Base-by-base conservation (phyloP, 2,797 vertebrate species). In the Macroramphosus scolopax region DNA sequence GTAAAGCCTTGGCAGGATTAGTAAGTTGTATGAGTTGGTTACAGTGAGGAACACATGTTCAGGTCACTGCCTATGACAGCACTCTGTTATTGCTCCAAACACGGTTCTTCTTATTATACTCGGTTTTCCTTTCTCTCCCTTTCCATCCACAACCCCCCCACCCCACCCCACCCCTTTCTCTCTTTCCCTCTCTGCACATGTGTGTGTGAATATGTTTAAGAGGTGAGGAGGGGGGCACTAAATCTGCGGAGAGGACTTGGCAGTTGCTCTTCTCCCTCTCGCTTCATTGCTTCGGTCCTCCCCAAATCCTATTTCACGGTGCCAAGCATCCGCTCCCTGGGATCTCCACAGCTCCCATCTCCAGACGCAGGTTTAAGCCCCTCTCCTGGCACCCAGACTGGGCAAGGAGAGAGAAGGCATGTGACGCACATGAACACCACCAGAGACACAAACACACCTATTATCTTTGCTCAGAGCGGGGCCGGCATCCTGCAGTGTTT, bases 311-410 rank as follows among this genome's bases (percentile, higher is more conserved):
- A 86, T 88, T 87, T 88, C 80, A 83, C 73, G 79, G 80, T 84
- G 85, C 87, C 87, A 87, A 84, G 79, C 85, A 84, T 84, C 80
- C 83, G 75, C 82, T 87, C 87, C 80, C 85, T 86, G 87, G 80
- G 85, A 88, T 88, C 87, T 88, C 83, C 83, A 74, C 82, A 77
- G 77, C 84, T 83, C 79, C 80, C 78, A 82, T 88, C 84, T 85
- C 85, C 83, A 87, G 87, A 88, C 84, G 79, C 87, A 86, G 87
- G 80, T 84, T 85, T 87, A 88, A 88, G 85, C 83, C 77, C 72
- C 82, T 85, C 85, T 87, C 78, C 56, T 88, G 87, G 85, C 85
- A 87, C 80, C 70, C 59, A 11, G 53, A 62, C 70, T 62, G 79
- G 78, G 83, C 83, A 82, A 28, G 63, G 55, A 75, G 80, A 73